A percentile compares a stretch with the other conserved stretches of the same genome.
Conservation (phyloP, 2,113 vertebrate species). For the Ranitomeya variabilis region DNA sequence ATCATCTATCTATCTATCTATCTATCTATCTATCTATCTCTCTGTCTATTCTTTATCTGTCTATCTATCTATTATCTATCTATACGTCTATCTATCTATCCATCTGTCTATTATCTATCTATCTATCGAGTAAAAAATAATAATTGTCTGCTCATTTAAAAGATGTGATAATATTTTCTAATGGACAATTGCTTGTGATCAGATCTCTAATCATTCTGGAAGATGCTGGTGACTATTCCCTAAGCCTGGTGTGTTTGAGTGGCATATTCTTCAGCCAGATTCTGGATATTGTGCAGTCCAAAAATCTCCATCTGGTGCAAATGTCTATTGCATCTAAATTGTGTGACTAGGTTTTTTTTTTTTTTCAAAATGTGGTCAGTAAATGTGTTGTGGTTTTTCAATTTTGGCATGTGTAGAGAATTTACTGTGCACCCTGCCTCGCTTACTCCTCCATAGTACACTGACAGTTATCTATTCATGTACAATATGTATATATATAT, state of each 20-base stretch:
- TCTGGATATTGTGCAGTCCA: conserved; percentile 16
- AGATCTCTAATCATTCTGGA: conserved; percentile 7
- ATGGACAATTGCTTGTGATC: background rate
- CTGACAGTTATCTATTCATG: too few relatives aligned
- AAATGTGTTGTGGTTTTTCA: background rate
- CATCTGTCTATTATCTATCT: background rate
- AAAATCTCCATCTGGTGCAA: conserved; percentile 41
- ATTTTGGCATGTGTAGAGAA: background rate
- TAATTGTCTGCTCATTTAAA: background rate
- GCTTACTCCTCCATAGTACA: too few relatives aligned
- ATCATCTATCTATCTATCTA: background rate
- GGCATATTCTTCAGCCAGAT: conserved; percentile 27
- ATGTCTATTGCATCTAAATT: conserved; percentile 24
- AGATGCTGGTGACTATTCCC: conserved; percentile 7
- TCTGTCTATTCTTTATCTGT: background rate
- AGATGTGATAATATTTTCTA: background rate
- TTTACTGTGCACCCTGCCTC: too few relatives aligned
- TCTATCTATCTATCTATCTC: conserved; percentile 3
- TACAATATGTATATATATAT: too few relatives aligned
- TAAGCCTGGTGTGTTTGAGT: conserved; percentile 25
- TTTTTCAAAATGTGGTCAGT: background rate
- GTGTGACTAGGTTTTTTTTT: conserved; percentile 24
- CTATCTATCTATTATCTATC: background rate
- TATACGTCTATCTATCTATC: background rate
- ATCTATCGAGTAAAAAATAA: background rate